Base-by-base conservation (phyloP, 2,888 invertebrate genomes). In the Terebella lapidaria region DNA sequence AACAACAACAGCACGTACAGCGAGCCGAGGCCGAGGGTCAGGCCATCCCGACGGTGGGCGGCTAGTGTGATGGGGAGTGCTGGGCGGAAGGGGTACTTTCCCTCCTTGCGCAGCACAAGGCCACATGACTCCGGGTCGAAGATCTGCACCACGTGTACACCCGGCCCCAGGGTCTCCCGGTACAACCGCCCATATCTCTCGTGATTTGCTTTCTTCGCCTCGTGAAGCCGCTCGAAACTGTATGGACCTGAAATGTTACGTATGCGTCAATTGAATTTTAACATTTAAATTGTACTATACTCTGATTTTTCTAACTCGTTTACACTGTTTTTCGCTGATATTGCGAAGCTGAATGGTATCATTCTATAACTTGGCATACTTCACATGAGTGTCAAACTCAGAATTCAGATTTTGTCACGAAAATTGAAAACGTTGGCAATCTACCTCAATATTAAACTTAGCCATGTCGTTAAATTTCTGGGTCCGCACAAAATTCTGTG, bases 161-260 rank as follows among this genome's bases (percentile, higher is more conserved):
- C 66, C 24, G 82, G 72, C 15, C 78, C 75, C 53, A 84, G 66
- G 57, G 71, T 74, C 58, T 74, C 74, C 30, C 66, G 60, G 53
- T 70, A 67, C 15, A 74, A 66, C 1, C 55, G 28, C 0, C 74
- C 74, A 54, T 71, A 73, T 28, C 26, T 3, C 2, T n/a, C 27
- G 26, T 46, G 35, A 55, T 66, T 62, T 28, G 58, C 60, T n/a
- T 27, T 30, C 42, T 67, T 67, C 4, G 67, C 67, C 46, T 58
- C 5, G 45, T 66, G 58, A 46, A 64, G 22, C 20, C 60, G 35
- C 20, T 67, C 67, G 58, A 64, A 67, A 18, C 25, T 53, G 54
- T 54, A 62, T 26, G 45, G 42, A 10, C 66, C 66, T 65, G 54
- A n/a, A 56, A 35, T 35, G 42, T n/a, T n/a, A n/a, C n/a, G n/a